Base-by-base conservation (phyloP, 1,140 invertebrate species). In the Heliconius melpomene region DNA sequence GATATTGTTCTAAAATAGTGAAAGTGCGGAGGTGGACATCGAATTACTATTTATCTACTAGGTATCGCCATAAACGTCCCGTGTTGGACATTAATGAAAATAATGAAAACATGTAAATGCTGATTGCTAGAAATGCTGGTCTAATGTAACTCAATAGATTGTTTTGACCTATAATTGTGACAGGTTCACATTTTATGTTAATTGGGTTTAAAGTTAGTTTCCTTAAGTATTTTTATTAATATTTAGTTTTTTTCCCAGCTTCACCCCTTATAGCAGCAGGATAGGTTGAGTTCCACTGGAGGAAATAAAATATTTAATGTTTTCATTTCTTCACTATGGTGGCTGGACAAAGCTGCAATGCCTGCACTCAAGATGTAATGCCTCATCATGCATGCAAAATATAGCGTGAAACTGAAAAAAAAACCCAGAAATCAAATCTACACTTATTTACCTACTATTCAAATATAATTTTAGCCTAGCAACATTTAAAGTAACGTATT, bases 31-130 rank as follows among this genome's bases (percentile, higher is more conserved):
- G 80, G 80, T 50, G 76, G 80, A 75, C 73, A 66, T 75, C 60
- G 60, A 79, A 79, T 79, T 60, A 79, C 78, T 32, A 72, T 79
- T 71, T 66, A 57, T 66, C 52, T 66, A 66, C 32, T 32, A 32
- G 1, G 70, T 71, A 18, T 52, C 77, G 52, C 71, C 75, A n/a
- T 70, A 74, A 74, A 71, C 72, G 79, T 52, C 72, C 38, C 70
- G 29, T 76, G 29, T 77, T 36, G 60, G 54, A 52, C 54, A 75
- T 13, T 29, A 66, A 66, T 66, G 60, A 66, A 66, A 66, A 50
- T 75, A 79, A 81, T 78, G 75, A 78, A 81, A 81, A 81, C 80
- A 46, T 81, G 75, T 75, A 78, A 32, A 77, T 78, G 73, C 76
- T 81, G 72, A 81, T 78, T 77, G 72, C 20, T 32, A 23, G 26